Percentiles rank a stretch among this genome's conserved stretches.
phyloP scores from a whole-genome alignment of 2,113 vertebrate species.

The Podarcis muralis region DNA sequence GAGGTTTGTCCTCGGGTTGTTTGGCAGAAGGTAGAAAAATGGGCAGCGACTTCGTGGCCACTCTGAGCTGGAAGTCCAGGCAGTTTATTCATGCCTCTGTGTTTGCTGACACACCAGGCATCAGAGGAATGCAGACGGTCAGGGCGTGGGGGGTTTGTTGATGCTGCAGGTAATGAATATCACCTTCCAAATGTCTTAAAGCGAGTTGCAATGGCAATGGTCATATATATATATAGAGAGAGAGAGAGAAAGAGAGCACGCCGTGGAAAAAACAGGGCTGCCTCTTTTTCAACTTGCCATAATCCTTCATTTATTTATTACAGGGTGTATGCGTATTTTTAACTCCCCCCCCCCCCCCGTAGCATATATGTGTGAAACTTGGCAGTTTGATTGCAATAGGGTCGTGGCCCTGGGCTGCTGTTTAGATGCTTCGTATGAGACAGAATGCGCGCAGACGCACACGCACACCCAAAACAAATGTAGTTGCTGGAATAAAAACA shows the following conservation, averaged over 20 bases:
- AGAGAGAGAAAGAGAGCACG: no score
- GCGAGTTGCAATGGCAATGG: not conserved
- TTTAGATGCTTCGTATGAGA: conserved; percentile 37
- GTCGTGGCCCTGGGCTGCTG: conserved; percentile 42
- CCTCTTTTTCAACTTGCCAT: conserved; percentile 23
- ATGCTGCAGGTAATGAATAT: conserved; percentile 21
- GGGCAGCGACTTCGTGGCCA: no score
- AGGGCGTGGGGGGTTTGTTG: conserved; percentile 5
- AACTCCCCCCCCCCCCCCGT: not conserved
- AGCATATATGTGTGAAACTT: conserved; percentile 42
- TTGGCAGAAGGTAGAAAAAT: no score
- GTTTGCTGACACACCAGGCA: no score
- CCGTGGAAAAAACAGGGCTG: conserved; percentile 3
- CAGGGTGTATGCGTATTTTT: conserved; percentile 3
- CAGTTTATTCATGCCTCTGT: no score
- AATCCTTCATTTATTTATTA: conserved; percentile 57
- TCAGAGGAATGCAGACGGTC: no score
- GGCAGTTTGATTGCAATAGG: conserved; percentile 53
- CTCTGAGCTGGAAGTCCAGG: no score
- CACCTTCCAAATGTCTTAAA: conserved; percentile 9
- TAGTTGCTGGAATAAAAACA: conserved; percentile 47
- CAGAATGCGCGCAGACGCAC: not conserved
- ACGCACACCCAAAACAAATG: not conserved
- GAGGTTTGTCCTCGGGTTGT: no score
- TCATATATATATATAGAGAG: not conserved